Conservation (phyloP, 2,888 invertebrate species). For the Chaetogeoica ovagalla region DNA sequence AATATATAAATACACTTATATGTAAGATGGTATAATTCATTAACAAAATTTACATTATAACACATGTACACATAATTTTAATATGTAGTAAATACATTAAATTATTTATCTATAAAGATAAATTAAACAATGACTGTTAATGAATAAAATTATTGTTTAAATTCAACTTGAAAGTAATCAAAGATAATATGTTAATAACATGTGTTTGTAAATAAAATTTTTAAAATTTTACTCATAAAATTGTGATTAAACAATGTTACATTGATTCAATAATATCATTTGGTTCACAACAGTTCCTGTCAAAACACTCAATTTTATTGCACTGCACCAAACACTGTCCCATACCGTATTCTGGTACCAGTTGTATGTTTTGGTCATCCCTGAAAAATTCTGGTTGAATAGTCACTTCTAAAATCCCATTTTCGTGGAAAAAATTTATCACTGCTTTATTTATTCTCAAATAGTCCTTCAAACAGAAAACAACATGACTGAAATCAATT, state of each 20-base stretch:
- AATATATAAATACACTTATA: constrained; percentile 21
- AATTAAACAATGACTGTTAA: constrained; percentile 13
- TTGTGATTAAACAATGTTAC: not conserved
- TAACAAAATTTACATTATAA: not conserved
- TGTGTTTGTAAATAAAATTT: not conserved
- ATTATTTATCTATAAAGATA: not conserved
- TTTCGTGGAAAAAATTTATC: constrained; percentile 74
- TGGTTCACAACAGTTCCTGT: constrained; percentile 61
- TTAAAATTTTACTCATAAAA: constrained; percentile 8
- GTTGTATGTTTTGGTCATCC: constrained; percentile 56
- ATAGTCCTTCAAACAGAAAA: constrained; percentile 57
- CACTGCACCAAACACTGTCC: constrained; percentile 61
- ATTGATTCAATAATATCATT: constrained; percentile 19
- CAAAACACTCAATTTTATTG: constrained; percentile 60
- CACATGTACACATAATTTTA: not conserved
- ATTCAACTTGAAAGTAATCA: constrained; percentile 2
- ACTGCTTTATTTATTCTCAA: constrained; percentile 64
- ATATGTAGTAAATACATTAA: not conserved
- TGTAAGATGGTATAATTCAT: constrained; percentile 28
- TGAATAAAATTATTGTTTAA: not conserved
- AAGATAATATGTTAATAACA: not conserved
- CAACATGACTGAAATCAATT: not conserved
- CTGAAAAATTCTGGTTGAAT: constrained; percentile 80
- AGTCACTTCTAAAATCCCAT: constrained; percentile 81
- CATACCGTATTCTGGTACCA: constrained; percentile 55